Evolutionary conservation across 2,797 vertebrate genomes (phyloP), one percentile per base, ranked within the genome.

Genomic region (Apodemus agrarius): DNA sequence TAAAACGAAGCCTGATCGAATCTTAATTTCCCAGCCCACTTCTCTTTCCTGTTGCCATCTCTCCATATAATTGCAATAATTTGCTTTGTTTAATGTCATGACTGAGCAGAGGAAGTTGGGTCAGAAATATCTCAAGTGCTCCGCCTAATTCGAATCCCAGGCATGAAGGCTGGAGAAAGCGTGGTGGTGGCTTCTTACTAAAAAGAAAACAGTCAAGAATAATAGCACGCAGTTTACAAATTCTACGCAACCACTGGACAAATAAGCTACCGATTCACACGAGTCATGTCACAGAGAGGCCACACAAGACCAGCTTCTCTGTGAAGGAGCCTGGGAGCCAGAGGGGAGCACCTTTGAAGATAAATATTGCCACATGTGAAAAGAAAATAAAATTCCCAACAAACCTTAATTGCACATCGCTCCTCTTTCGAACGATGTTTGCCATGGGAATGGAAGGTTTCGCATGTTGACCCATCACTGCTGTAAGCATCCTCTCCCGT

Each of bases 221-320:
- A 98, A 98, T 98, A 98, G 98, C 98, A 98, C 98, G 97, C 97
- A 98, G 98, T 99, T 98, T 98, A 98, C 98, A 98, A 98, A 99
- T 99, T 99, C 99, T 98, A 98, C 97, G 61, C 97, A 98, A 98
- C 98, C 98, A 98, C 98, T 98, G 98, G 98, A 98, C 98, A 99
- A 98, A 99, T 98, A 99, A 99, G 98, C 98, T 99, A 99, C 99
- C 98, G 98, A 98, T 99, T 99, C 99, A 98, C 98, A 99, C 98
- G 98, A 98, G 98, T 98, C 98, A 98, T 98, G 98, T 98, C 97
- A 97, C 98, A 98, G 98, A 98, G 98, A 98, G 98, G 98, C 98
- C 98, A 98, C 99, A 99, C 98, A 99, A 98, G 98, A 98, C 98
- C 98, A 98, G 98, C 98, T 98, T 98, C 98, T 98, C 98, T 97